Evolutionary conservation across 2,888 invertebrate genomes (phyloP).

Genomic region (Eretmocerus hayati): DNA sequence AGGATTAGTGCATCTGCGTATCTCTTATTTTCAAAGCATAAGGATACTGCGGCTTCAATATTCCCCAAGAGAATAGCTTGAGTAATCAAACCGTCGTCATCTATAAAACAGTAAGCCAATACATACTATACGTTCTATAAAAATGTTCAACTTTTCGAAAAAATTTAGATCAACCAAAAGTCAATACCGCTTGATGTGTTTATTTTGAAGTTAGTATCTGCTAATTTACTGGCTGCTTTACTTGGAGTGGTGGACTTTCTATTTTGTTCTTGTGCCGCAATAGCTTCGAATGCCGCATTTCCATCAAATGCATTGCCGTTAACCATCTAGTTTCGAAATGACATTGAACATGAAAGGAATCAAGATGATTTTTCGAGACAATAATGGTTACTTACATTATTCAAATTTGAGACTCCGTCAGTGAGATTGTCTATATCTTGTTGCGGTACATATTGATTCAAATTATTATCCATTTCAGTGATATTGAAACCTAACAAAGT

Average conservation of each 20-base stretch:
- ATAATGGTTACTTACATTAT: slow-evolving; percentile 32
- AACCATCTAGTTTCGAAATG: slow-evolving; percentile 26
- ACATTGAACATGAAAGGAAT: slow-evolving; percentile 3
- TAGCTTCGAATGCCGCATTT: slow-evolving; percentile 50
- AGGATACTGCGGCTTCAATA: slow-evolving; percentile 79
- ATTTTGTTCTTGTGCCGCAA: slow-evolving; percentile 46
- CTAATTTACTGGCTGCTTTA: slow-evolving; percentile 29
- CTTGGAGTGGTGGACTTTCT: slow-evolving; percentile 41
- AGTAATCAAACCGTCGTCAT: slow-evolving; percentile 71
- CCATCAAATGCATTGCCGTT: slow-evolving; percentile 44
- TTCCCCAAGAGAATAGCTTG: slow-evolving; percentile 81
- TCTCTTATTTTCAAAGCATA: slow-evolving; percentile 72
- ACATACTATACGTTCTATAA: too few relatives aligned
- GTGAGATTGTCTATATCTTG: slow-evolving; percentile 34
- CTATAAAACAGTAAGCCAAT: slow-evolving; percentile 48
- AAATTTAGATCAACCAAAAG: background rate
- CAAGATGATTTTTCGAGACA: background rate
- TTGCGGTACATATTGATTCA: slow-evolving; percentile 35
- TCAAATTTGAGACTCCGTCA: slow-evolving; percentile 37
- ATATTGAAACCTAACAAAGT: slow-evolving; percentile 39
- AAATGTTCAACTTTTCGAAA: slow-evolving; percentile 4
- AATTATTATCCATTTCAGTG: slow-evolving; percentile 38
- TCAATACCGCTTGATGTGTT: slow-evolving; percentile 65
- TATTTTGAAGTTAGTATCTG: slow-evolving; percentile 54
- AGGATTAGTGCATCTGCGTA: slow-evolving; percentile 84